These are phyloP conservation scores for Tragelaphus scriptus DNA, from an alignment of 2,113 vertebrate species.

Conservation along the genomic window DNA sequence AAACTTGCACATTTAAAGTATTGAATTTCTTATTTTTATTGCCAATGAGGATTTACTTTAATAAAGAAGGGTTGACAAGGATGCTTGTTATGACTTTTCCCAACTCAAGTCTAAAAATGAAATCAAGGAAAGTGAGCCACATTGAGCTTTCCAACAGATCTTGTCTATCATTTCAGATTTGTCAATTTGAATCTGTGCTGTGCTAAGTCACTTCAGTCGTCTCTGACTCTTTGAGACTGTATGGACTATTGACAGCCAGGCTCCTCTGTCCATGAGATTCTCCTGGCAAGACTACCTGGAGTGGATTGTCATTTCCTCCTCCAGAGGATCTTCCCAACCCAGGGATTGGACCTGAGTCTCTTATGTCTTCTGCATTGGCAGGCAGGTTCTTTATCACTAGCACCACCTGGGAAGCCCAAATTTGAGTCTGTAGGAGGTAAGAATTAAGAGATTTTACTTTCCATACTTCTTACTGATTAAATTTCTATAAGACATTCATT, in stretches of 20 bases:
- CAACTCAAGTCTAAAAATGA: not conserved
- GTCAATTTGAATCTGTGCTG: not conserved
- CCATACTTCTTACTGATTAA: not conserved
- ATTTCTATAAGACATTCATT: not conserved
- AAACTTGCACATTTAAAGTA: not conserved
- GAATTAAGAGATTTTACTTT: not conserved
- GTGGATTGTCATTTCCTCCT: not conserved
- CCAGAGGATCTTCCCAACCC: not conserved
- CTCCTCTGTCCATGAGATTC: not conserved
- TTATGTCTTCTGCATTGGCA: not conserved
- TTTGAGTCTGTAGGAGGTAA: not conserved
- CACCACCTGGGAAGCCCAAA: not conserved
- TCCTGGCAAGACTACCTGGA: not conserved
- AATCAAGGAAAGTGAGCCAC: not conserved
- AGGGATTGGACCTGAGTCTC: not conserved
- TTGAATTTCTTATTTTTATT: not conserved
- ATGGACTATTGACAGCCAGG: not conserved
- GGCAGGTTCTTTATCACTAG: not conserved
- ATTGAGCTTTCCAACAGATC: not conserved
- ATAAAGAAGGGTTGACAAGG: not conserved
- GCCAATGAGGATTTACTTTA: not conserved
- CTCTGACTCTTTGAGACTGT: not conserved
- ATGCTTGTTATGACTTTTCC: not conserved
- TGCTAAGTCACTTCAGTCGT: not conserved
- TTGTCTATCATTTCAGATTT: not conserved